A percentile compares a stretch with the other conserved stretches of the same genome.
Conservation (phyloP, 2,113 vertebrate species). For the Syngnathus typhle region DNA sequence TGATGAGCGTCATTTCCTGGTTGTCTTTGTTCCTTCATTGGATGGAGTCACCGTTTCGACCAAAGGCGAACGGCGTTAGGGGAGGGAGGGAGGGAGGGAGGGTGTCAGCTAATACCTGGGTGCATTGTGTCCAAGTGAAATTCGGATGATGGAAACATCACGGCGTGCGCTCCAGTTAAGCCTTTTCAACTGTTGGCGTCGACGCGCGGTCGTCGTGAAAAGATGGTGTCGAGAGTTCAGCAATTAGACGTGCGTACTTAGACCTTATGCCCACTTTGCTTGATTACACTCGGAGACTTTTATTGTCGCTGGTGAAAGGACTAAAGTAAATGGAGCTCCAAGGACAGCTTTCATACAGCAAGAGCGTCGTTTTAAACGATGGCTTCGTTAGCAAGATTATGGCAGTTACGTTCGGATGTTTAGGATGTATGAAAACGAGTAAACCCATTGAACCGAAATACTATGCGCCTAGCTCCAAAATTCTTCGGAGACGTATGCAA, state of each 20-base stretch:
- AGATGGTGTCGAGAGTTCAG: slow-evolving; percentile 23
- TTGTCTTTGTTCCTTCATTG: no score
- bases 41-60: no score
- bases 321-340: slow-evolving; percentile 44
- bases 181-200: slow-evolving; percentile 30
- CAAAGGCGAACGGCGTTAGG: no score
- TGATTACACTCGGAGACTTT: slow-evolving; percentile 13
- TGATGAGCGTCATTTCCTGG: no score
- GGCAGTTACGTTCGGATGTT: slow-evolving; percentile 26
- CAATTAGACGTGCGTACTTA: slow-evolving; percentile 30
- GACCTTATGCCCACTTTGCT: slow-evolving; percentile 23
- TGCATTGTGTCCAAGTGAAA: not conserved
- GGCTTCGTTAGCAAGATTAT: slow-evolving; percentile 35
- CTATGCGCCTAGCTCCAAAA: not conserved
- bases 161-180: not conserved
- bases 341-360: slow-evolving; percentile 33
- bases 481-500: not conserved
- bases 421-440: slow-evolving; percentile 8
- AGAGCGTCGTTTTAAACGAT: slow-evolving; percentile 21
- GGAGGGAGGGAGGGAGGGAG: no score
- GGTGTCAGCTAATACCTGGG: no score
- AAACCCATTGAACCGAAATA: slow-evolving; percentile 23
- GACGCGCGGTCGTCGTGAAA: slow-evolving; percentile 22
- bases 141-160: slow-evolving; percentile 27
- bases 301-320: slow-evolving; percentile 12